Evolutionary conservation across 1,140 invertebrate genomes (phyloP), one percentile per base, ranked within the genome.

Genomic region (Trigoniulus corallinus): DNA sequence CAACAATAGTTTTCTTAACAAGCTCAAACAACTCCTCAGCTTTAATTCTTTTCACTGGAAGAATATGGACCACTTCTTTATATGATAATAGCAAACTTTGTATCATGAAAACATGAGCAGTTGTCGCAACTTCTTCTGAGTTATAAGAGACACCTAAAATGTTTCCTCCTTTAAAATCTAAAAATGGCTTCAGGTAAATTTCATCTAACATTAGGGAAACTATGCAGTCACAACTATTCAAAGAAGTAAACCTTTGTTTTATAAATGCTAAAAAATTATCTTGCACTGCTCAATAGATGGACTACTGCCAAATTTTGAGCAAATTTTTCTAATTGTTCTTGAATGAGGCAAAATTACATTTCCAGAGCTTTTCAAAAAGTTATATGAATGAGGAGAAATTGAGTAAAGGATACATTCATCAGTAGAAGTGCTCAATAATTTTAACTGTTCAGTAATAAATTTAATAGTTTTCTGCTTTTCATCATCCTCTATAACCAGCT

Each of bases 101-200:
- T 39, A 58, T 40, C 56, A 54, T 58, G 37, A 56, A 59, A 24
- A 54, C 58, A 53, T 48, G 48, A 2, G 47, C 57, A 48, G 18
- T 53, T 22, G 21, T 57, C 27, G 53, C 56, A 37, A 49, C 37
- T 20, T 53, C 25, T 21, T 24, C n/a, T 41, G 20, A 50, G 22
- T 56, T 47, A 51, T 50, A 53, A 48, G 54, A 48, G 37, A 22
- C 1, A 1, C 56, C 54, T 45, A 53, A 13, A 50, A 58, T 34
- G 47, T 52, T 54, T 18, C 56, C 53, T 13, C 59, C 54, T 47
- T 51, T 57, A 40, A 48, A 55, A 49, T 56, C 53, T 24, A 54
- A 51, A 37, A 25, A 48, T 22, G 53, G 50, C 44, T 57, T 60
- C 21, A 55, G 10, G 27, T 58, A 50, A 21, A 58, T 56, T 49